Evolutionary conservation across 2,888 invertebrate species (phyloP), one percentile per base, ranked within the genome.

Genomic region (Agrilus biguttatus): DNA sequence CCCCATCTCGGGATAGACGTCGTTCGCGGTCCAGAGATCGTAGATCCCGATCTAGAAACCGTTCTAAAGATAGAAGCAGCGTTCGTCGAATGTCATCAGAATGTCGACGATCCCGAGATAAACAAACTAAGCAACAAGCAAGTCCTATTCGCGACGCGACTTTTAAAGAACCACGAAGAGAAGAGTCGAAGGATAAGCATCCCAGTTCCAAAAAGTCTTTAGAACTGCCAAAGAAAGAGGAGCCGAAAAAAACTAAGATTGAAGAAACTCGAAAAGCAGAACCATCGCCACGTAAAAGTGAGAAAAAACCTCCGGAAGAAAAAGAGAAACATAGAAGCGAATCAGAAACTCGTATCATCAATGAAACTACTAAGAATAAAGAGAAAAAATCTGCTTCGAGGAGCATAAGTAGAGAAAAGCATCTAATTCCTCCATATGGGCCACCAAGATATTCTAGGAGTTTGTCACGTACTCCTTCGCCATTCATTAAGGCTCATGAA

Each of bases 391-490:
- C 60, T 12, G 64, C 61, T 49, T 62, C 65, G 12, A 55, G 63
- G 40, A 67, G 66, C 47, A 47, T 56, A 44, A 65, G 65, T 50
- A 60, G 60, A 2, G 57, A 58, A 42, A 54, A 57, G 39, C 55
- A 48, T 33, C 56, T 60, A n/a, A 62, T 65, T 37, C 65, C 64
- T n/a, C 63, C 65, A 4, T 57, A 62, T 41, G 65, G 65, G 21
- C 66, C 63, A 14, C 62, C 65, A 8, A 51, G 80, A 59, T 82
- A 78, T 61, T 82, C 81, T 17, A 74, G 75, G 60, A 87, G 86
- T 57, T 70, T 86, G 36, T 88, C 88, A n/a, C 75, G 87, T 49
- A 88, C 87, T 1, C 87, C 88, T 12, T 87, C 88, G 13, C 87
- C 88, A 36, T 87, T 88, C 65, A 78, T 86, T 47, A 82, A 82